Base-by-base conservation (phyloP, 2,888 invertebrate genomes). In the Brachylomia viminalis region DNA sequence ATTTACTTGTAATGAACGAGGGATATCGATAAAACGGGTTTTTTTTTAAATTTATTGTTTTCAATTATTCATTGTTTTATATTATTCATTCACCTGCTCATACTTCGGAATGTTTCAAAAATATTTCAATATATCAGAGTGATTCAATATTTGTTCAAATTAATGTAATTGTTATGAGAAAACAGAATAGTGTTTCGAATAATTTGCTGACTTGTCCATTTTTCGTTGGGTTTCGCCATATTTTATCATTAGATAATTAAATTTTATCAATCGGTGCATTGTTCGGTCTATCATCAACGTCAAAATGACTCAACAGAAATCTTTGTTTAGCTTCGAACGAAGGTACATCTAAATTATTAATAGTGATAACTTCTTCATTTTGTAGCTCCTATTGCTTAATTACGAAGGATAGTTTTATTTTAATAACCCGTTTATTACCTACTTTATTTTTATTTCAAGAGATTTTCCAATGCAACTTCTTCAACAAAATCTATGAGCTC, bases 1-100 rank as follows among this genome's bases (percentile, higher is more conserved):
- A 86, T 80, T 75, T 72, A 62, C 66, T 49, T 52, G 11, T 72
- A 77, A 86, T 72, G 74, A 72, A 67, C 38, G 38, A 20, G 11
- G 15, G 23, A 15, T 68, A 67, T 56, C 52, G 38, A 73, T 71
- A 45, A n/a, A 54, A 17, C 47, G 15, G 10, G 42, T 11, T 13
- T 77, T 75, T 80, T 62, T 61, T 54, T 49, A n/a, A n/a, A 62
- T 80, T 75, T 80, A 15, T 56, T 56, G 56, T 56, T 56, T 15
- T 15, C n/a, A n/a, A n/a, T n/a, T 49, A 62, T 80, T 75, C 77
- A 15, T 56, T 56, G 56, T 56, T 56, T 15, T 15, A 2, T 56
- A 15, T 27, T 56, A 80, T 86, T 80, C 66, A 38, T 42, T 17
- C 65, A 30, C 59, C 52, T 59, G 27, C 56, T 56, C 59, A 72